These are phyloP conservation scores for Alaudala cheleensis DNA, from an alignment of 2,113 vertebrate genomes.

Conservation along the genomic window DNA sequence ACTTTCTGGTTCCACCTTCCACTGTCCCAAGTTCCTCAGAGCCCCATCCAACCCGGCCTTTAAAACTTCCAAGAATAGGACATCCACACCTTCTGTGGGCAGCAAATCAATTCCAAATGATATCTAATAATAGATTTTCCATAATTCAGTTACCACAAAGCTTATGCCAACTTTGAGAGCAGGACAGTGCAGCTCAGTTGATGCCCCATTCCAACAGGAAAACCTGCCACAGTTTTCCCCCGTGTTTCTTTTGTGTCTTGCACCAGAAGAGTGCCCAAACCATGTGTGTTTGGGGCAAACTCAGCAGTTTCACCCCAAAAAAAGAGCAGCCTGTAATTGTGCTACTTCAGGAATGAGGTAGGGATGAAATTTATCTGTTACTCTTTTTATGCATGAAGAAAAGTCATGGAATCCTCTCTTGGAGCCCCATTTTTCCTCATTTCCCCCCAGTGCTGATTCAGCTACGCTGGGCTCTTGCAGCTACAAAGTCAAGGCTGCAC, in stretches of 20 bases:
- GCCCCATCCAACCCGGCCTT: background rate
- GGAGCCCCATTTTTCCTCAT: background rate
- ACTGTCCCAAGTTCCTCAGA: background rate
- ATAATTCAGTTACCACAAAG: background rate
- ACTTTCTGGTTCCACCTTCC: background rate
- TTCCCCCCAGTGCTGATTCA: background rate
- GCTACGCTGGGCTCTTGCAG: background rate
- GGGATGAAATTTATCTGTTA: background rate
- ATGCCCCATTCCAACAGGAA: background rate
- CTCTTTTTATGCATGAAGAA: background rate
- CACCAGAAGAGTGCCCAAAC: background rate
- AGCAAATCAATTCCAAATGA: background rate
- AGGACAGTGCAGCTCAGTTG: background rate
- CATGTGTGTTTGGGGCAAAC: background rate
- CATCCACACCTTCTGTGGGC: background rate
- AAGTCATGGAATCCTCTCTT: background rate
- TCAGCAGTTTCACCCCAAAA: background rate
- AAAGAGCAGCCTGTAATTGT: background rate
- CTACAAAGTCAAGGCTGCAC: background rate
- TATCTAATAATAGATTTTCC: background rate
- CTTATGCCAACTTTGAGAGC: background rate
- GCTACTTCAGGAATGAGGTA: rapidly evolving
- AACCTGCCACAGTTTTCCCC: background rate
- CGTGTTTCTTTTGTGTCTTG: background rate
- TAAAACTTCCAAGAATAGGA: background rate